A percentile compares a stretch with the other conserved stretches of the same genome.
These are phyloP conservation scores for Fragum fragum DNA, from an alignment of 2,888 invertebrate genomes.

Conservation along the genomic window DNA sequence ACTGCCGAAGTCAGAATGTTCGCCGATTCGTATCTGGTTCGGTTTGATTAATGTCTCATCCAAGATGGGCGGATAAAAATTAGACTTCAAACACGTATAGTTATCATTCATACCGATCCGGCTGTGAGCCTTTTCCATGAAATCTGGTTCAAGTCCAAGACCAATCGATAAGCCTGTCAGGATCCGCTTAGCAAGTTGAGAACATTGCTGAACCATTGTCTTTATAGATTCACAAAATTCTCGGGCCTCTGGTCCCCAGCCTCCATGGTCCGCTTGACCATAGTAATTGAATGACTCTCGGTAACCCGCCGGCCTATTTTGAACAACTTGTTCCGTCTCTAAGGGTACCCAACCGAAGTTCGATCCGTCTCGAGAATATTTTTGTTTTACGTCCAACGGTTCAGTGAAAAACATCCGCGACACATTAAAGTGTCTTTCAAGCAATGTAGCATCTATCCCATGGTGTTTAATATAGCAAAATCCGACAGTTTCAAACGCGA, in stretches of 20 bases:
- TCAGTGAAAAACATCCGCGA: conserved; percentile 52
- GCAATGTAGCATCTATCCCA: conserved; percentile 37
- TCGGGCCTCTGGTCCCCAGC: conserved; percentile 47
- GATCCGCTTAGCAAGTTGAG: conserved; percentile 19
- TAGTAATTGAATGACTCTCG: conserved; percentile 62
- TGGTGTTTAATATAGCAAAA: conserved; percentile 65
- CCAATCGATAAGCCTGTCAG: conserved; percentile 44
- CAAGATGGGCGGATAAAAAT: conserved; percentile 45
- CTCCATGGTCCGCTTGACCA: conserved; percentile 22
- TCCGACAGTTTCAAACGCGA: conserved; percentile 44
- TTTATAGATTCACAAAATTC: conserved; percentile 34
- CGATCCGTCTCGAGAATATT: neutral
- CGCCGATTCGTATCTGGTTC: conserved; percentile 72
- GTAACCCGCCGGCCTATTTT: conserved; percentile 56
- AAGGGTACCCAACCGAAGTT: conserved; percentile 56
- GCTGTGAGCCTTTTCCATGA: conserved; percentile 38
- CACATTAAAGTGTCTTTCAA: conserved; percentile 2
- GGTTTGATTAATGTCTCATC: conserved; percentile 58
- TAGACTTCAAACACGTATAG: conserved; percentile 19
- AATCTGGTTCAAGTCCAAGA: conserved; percentile 23
- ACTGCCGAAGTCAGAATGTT: conserved; percentile 75
- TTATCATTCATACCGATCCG: conserved; percentile 32
- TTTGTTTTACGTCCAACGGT: conserved; percentile 30
- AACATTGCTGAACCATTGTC: conserved; percentile 36
- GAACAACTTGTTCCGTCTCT: conserved; percentile 52